Base-by-base conservation (phyloP, 2,888 invertebrate genomes). In the Drosophila conformis region DNA sequence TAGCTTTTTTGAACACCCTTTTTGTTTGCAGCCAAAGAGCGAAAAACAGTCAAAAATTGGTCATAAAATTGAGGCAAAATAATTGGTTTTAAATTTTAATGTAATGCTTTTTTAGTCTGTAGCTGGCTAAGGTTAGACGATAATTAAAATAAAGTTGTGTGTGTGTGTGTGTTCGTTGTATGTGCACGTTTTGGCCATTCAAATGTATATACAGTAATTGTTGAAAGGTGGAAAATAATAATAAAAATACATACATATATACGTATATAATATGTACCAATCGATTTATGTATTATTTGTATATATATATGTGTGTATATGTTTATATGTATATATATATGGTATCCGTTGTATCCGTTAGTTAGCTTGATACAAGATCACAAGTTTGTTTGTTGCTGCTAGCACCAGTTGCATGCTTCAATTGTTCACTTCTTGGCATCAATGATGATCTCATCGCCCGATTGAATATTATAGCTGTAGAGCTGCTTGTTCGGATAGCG, bases 371-470 rank as follows among this genome's bases (percentile, higher is more conserved):
- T 78, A 81, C 88, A 89, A 82, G 88, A 87, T 87, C 90, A 87
- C 87, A 87, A 78, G 64, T 87, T 79, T 85, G 76, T 80, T 85
- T 73, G 76, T 72, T 80, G 65, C 72, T 69, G 15, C 58, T 70
- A 87, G 79, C 87, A 87, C 82, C 88, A 13, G 36, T 18, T 42
- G 27, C 53, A 35, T 6, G 25, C 0, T 25, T 25, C 25, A 46
- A 25, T 15, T 31, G 52, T 21, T 79, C 73, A 92, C 73, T 93
- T 93, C 92, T 97, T 97, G 73, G 95, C 96, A 92, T 98, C 97
- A 73, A 98, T 96, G 79, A 98, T 96, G 87, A 98, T 98, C 93
- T 98, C 97, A 93, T 98, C 98, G 15, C 98, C 98, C 69, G 97
- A 96, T 78, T 96, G 94, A 73, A 98, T 97, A 93, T 98, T 98